Percentiles rank a stretch among this genome's conserved stretches.
Conservation (phyloP, 2,888 invertebrate species). For the Pammene aurita region DNA sequence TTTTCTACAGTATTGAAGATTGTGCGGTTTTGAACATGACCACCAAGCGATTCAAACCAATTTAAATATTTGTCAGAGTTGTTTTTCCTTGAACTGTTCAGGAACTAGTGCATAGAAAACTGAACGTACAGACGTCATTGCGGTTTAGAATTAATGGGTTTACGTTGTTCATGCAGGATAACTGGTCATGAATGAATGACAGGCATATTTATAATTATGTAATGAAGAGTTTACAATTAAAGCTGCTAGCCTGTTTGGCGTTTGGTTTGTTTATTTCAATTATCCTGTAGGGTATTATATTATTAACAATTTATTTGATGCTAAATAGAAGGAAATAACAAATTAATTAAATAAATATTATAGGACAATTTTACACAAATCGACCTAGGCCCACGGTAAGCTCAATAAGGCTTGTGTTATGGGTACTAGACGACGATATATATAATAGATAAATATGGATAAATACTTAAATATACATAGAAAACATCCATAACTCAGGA, state of each 20-base stretch:
- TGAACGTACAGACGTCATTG: slow-evolving; percentile 34
- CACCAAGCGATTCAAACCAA: not conserved
- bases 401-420: too few species aligned
- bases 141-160: slow-evolving; percentile 28
- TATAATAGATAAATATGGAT: too few species aligned
- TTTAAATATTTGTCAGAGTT: slow-evolving; percentile 1
- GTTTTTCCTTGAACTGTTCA: slow-evolving; percentile 26
- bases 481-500: too few species aligned
- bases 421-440: too few species aligned
- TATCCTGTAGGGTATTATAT: slow-evolving; percentile 6
- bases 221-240: slow-evolving; percentile 17
- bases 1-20: not conserved
- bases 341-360: too few species aligned
- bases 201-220: slow-evolving; percentile 31
- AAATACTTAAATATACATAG: too few species aligned
- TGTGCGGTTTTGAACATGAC: not conserved
- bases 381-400: too few species aligned
- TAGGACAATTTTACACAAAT: too few species aligned
- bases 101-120: slow-evolving; percentile 19
- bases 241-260: slow-evolving; percentile 4
- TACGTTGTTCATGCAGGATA: slow-evolving; percentile 20
- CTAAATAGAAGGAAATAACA: slow-evolving; percentile 35
- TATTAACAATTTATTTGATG: slow-evolving; percentile 5
- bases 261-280: slow-evolving; percentile 18
- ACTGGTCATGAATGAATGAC: slow-evolving; percentile 35